A percentile compares a stretch with the other conserved stretches of the same genome.
Conservation (phyloP, 92 coral and sea anemone species). For the Porites divaricata region DNA sequence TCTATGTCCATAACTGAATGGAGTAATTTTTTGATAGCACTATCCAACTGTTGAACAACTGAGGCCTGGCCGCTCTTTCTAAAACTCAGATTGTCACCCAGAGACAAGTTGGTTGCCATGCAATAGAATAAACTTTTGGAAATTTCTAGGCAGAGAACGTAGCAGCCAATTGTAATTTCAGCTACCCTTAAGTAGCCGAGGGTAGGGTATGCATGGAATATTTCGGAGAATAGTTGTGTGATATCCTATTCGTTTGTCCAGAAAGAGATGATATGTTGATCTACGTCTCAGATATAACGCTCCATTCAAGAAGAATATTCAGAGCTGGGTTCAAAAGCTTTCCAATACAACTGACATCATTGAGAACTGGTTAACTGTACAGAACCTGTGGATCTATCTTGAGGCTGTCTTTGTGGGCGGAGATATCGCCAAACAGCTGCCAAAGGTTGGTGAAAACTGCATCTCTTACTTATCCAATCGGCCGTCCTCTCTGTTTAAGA, state of each 20-base stretch:
- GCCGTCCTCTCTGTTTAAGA: background rate
- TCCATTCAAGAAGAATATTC: constrained; percentile 87
- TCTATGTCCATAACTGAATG: too few relatives aligned
- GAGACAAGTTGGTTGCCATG: too few relatives aligned
- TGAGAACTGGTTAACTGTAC: constrained; percentile 92
- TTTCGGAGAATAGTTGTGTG: background rate
- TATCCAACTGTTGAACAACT: too few relatives aligned
- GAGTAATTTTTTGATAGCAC: too few relatives aligned
- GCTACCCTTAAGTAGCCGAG: background rate
- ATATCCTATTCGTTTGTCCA: background rate
- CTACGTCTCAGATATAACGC: constrained; percentile 71
- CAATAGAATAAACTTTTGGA: too few relatives aligned
- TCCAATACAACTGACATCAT: constrained; percentile 91
- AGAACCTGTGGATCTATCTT: constrained; percentile 87
- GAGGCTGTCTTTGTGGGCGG: constrained; percentile 95
- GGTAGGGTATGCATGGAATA: background rate
- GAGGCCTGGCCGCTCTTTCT: too few relatives aligned
- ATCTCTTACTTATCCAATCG: too few relatives aligned
- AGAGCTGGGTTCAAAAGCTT: constrained; percentile 87
- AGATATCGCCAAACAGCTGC: constrained; percentile 89
- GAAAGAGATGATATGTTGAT: background rate
- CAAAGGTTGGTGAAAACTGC: constrained; percentile 63
- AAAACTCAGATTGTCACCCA: too few relatives aligned
- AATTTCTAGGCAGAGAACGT: too few relatives aligned
- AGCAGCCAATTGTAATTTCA: too few relatives aligned